Evolutionary conservation across 37 sponge, comb jelly and placozoan species (phyloP).

Genomic region (Lycopodina hypogea): DNA sequence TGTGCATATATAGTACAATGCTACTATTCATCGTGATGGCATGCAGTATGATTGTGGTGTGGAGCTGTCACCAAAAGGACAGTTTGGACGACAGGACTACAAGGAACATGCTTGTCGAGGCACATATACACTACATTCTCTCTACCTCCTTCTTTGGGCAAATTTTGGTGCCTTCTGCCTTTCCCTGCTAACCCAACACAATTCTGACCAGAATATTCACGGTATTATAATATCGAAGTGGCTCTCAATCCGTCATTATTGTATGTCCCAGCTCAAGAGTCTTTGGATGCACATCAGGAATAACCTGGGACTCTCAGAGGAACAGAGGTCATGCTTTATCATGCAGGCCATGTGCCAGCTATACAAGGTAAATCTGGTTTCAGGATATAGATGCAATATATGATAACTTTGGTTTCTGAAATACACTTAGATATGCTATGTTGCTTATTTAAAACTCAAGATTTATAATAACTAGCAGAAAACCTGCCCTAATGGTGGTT

Average conservation of each 20-base stretch:
- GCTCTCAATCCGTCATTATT: slow-evolving; percentile 82
- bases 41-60: slow-evolving; percentile 70
- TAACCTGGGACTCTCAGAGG: slow-evolving; percentile 68
- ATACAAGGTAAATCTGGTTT: slow-evolving; percentile 33
- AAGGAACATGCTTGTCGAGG: slow-evolving; percentile 56
- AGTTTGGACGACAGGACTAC: slow-evolving; percentile 81
- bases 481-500: too few species aligned
- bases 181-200: slow-evolving; percentile 67
- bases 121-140: slow-evolving; percentile 80
- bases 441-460: too few species aligned
- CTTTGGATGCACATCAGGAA: slow-evolving; percentile 79
- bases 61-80: slow-evolving; percentile 78
- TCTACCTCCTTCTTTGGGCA: slow-evolving; percentile 76
- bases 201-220: slow-evolving; percentile 40
- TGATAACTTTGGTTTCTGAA: too few species aligned
- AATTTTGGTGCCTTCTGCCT: slow-evolving; percentile 81
- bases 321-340: slow-evolving; percentile 75
- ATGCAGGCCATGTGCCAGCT: slow-evolving; percentile 34
- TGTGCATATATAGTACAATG: slow-evolving; percentile 37
- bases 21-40: slow-evolving; percentile 55
- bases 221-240: slow-evolving; percentile 78
- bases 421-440: too few species aligned
- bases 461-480: too few species aligned
- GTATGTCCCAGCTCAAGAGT: slow-evolving; percentile 78
- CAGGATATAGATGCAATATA: not conserved